A percentile compares a stretch with the other conserved stretches of the same genome.
phyloP scores from a whole-genome alignment of 2,888 invertebrate species.

The Hyppa rectilinea region DNA sequence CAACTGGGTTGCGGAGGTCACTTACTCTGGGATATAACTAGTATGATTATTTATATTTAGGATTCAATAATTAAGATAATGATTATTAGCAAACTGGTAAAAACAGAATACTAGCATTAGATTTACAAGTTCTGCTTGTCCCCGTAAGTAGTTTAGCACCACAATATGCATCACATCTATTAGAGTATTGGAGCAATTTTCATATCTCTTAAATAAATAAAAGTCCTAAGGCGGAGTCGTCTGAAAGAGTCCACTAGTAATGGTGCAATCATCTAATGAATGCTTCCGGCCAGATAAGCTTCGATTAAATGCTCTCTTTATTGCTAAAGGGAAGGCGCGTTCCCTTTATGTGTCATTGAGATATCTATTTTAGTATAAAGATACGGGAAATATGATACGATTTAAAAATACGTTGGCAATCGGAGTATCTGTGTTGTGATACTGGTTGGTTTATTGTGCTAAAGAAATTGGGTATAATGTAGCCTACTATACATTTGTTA shows the following conservation, averaged over 20 bases:
- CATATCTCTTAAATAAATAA: slow-evolving; percentile 72
- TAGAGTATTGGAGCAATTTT: slow-evolving; percentile 50
- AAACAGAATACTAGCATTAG: neutral
- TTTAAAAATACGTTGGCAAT: slow-evolving; percentile 56
- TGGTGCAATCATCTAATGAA: slow-evolving; percentile 91
- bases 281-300: slow-evolving; percentile 90
- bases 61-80: too few relatives aligned
- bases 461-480: slow-evolving; percentile 32
- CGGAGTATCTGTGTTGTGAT: slow-evolving; percentile 25
- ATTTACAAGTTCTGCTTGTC: neutral
- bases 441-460: slow-evolving; percentile 31
- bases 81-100: neutral
- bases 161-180: neutral
- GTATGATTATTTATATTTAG: too few relatives aligned
- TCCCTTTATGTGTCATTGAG: slow-evolving; percentile 88
- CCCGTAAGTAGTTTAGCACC: neutral
- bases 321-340: slow-evolving; percentile 89
- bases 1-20: slow-evolving; percentile 13
- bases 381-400: slow-evolving; percentile 72
- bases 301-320: slow-evolving; percentile 91
- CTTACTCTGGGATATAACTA: too few relatives aligned
- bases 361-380: slow-evolving; percentile 82
- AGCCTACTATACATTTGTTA: neutral
- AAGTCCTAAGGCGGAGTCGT: slow-evolving; percentile 74
- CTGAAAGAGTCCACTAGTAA: slow-evolving; percentile 87